Conservation (phyloP, 2,797 vertebrate genomes). For the Chaetodon trifasciatus region DNA sequence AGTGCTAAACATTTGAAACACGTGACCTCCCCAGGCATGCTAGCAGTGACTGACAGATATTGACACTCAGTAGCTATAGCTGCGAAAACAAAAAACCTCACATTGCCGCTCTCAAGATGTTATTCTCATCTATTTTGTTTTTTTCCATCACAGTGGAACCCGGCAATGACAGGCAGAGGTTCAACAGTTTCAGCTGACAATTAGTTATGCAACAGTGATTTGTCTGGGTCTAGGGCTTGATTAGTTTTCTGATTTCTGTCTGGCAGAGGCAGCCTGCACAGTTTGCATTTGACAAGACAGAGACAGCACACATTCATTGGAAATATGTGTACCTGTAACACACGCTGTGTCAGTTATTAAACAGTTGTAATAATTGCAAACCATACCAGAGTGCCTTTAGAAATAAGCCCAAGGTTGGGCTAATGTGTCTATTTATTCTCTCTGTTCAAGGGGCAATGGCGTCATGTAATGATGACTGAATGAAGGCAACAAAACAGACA, state of each 20-base stretch:
- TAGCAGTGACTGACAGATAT: conserved; percentile 46
- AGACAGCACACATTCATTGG: conserved; percentile 20
- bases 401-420: not conserved
- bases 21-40: conserved; percentile 14
- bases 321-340: conserved; percentile 29
- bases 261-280: conserved; percentile 19
- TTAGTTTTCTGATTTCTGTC: conserved; percentile 65
- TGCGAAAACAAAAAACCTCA: conserved; percentile 35
- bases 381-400: not conserved
- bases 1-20: conserved; percentile 22
- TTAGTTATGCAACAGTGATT: conserved; percentile 72
- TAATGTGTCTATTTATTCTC: conserved; percentile 7
- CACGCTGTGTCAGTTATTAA: conserved; percentile 16
- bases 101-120: conserved; percentile 26
- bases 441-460: conserved; percentile 6
- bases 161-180: conserved; percentile 38
- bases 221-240: conserved; percentile 55
- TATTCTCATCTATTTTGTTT: conserved; percentile 25
- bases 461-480: conserved; percentile 18
- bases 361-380: not conserved
- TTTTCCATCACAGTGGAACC: conserved; percentile 22
- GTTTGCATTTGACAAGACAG: conserved; percentile 36
- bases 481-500: conserved; percentile 1
- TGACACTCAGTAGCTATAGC: conserved; percentile 5
- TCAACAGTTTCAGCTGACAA: conserved; percentile 61